Base-by-base conservation (phyloP, 2,888 invertebrate species). In the Villa cingulata region DNA sequence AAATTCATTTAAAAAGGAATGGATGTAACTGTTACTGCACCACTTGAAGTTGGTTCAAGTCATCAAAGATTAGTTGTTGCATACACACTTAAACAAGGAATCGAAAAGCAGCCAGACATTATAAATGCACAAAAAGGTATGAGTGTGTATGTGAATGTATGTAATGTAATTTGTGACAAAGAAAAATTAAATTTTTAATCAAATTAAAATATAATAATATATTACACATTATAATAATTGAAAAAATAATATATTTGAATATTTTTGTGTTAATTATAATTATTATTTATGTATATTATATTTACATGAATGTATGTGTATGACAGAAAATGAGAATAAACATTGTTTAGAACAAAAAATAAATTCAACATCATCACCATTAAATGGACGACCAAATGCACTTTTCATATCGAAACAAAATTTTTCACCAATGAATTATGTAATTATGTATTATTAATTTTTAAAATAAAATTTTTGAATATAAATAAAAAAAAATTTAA, bases 41-140 rank as follows among this genome's bases (percentile, higher is more conserved):
- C 80, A 70, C 66, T 81, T 57, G 81, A 82, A 64, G 80, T 86
- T 37, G 86, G 86, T 54, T 84, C 86, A 32, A 86, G 85, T 1
- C 86, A 87, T 57, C 79, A 86, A 57, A 76, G 86, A 55, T 86
- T 87, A 61, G 87, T 88, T 37, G 87, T 88, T 18, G 86, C 87
- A 14, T 88, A 88, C 58, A 87, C 87, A 14, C 74, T 88, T 53
- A 87, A 88, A 63, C 81, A 82, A 15, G 77, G 77, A n/a, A 75
- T 76, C 34, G 78, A 78, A 58, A 77, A 78, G 34, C 83, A 84
- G 57, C 84, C 84, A 18, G 84, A 88, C 65, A 87, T 88, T 59
- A 74, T 88, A 55, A 87, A 82, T 65, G 83, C 86, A 49, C 85
- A 85, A 57, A 75, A 80, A 72, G 80, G 81, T 32, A 12, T 32